A percentile compares a stretch with the other conserved stretches of the same genome.
phyloP scores from a whole-genome alignment of 2,113 vertebrate genomes.

The Cyprinus carpio region DNA sequence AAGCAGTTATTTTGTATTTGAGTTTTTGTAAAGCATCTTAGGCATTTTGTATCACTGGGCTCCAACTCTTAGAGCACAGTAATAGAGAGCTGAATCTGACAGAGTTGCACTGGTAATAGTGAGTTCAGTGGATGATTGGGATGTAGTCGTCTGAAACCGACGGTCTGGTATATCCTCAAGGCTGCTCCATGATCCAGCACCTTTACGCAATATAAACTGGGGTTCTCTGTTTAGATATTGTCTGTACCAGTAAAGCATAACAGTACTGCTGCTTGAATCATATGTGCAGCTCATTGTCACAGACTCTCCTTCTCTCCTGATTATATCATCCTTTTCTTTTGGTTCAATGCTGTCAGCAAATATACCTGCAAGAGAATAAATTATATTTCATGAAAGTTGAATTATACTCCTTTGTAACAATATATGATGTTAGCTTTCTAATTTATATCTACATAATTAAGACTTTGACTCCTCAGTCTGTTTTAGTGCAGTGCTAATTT shows the following conservation, averaged over 20 bases:
- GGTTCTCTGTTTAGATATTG: slow-evolving; percentile 15
- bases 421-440: too few species aligned
- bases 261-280: neutral
- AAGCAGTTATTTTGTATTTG: neutral
- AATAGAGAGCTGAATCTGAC: slow-evolving; percentile 5
- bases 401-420: neutral
- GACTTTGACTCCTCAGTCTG: neutral
- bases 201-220: neutral
- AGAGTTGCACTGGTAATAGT: neutral
- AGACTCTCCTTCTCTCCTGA: neutral
- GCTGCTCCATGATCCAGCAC: neutral
- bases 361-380: neutral
- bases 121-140: neutral
- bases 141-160: neutral
- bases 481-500: neutral
- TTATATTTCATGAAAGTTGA: neutral
- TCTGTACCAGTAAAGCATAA: slow-evolving; percentile 1
- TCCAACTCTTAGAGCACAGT: too few species aligned
- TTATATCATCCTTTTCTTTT: neutral
- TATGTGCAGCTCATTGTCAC: slow-evolving; percentile 15
- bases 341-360: slow-evolving; percentile 7
- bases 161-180: neutral
- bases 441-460: neutral
- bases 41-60: slow-evolving; percentile 29
- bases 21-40: neutral